These are phyloP conservation scores for Trichopoda pennipes DNA, from an alignment of 2,888 invertebrate genomes.

Conservation along the genomic window DNA sequence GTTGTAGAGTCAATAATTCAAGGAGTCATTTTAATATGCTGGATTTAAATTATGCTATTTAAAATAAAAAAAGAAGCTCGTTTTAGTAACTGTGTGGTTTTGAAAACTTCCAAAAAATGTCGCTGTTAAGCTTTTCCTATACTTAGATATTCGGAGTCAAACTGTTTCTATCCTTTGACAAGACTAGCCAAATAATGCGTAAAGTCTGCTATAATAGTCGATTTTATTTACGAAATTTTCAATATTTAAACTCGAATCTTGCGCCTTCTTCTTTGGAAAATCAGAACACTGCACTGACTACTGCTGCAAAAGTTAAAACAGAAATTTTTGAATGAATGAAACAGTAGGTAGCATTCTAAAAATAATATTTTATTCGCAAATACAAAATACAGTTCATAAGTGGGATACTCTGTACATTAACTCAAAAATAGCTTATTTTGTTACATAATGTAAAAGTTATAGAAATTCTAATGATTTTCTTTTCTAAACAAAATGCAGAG, in stretches of 20 bases:
- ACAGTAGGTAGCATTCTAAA: no score
- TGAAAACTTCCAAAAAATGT: not conserved
- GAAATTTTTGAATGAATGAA: not conserved
- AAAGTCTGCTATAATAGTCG: not conserved
- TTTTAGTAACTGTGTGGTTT: not conserved
- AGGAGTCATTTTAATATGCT: not conserved
- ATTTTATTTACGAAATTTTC: not conserved
- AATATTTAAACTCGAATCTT: not conserved
- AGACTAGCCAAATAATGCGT: constrained; percentile 3
- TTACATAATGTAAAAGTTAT: no score
- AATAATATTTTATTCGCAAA: no score
- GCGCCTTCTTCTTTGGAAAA: not conserved
- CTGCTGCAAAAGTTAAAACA: constrained; percentile 3
- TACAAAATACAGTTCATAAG: no score
- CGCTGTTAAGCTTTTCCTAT: not conserved
- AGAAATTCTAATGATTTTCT: no score
- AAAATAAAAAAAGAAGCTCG: constrained; percentile 5
- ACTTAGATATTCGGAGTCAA: not conserved
- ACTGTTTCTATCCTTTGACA: not conserved
- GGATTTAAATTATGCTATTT: not conserved
- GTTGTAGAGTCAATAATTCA: not conserved
- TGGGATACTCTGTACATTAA: no score
- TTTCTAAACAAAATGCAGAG: no score
- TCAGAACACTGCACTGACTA: not conserved
- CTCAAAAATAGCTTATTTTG: no score